phyloP scores from a whole-genome alignment of 2,797 vertebrate genomes.

The Sylvia borin region DNA sequence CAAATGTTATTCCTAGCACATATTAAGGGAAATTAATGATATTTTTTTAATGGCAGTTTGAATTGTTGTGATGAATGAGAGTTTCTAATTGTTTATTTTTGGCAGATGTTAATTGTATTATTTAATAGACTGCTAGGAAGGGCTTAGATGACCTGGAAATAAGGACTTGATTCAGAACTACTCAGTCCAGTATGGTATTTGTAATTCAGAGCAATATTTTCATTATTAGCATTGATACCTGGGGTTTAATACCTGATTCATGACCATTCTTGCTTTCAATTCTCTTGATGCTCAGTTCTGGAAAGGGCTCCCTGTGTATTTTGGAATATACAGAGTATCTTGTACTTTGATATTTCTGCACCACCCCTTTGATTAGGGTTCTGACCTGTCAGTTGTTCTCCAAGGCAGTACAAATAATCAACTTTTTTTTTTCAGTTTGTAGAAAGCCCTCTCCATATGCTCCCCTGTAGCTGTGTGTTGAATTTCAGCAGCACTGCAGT shows the following conservation, averaged over 20 bases:
- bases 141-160: not conserved
- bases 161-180: not conserved
- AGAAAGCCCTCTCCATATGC: not conserved
- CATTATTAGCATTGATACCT: not conserved
- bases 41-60: no score
- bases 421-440: not conserved
- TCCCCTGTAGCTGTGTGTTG: not conserved
- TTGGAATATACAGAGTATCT: not conserved
- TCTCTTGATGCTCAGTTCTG: not conserved
- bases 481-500: constrained; percentile 15
- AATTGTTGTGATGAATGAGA: no score
- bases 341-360: not conserved
- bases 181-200: not conserved
- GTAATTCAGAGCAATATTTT: not conserved
- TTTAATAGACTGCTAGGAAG: not conserved
- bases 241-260: not conserved
- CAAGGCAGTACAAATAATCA: not conserved
- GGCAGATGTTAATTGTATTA: not conserved
- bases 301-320: not conserved
- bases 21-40: not conserved
- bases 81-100: not conserved
- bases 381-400: not conserved
- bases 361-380: not conserved
- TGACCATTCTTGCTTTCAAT: not conserved
- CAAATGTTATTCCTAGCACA: not conserved